Conservation (phyloP, 1,140 invertebrate genomes). For the Tribolium castaneum region DNA sequence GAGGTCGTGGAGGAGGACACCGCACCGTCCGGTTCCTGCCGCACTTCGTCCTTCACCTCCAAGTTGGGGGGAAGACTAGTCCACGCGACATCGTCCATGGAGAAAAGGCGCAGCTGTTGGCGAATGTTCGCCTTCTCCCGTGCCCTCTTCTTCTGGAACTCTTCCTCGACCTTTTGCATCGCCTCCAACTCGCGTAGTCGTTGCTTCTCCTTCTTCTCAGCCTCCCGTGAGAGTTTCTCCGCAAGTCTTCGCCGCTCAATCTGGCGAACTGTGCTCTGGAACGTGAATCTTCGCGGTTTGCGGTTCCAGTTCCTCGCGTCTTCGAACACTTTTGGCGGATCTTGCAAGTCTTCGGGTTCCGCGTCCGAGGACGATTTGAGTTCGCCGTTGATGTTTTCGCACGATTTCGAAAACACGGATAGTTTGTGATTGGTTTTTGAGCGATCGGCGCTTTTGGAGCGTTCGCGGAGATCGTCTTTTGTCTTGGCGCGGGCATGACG, state of each 20-base stretch:
- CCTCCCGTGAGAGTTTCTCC: constrained; percentile 79
- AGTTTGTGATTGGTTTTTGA: constrained; percentile 36
- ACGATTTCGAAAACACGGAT: constrained; percentile 62
- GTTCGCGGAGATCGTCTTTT: constrained; percentile 18
- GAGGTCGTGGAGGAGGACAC: constrained; percentile 62
- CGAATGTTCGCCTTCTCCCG: constrained; percentile 80
- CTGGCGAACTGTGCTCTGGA: constrained; percentile 83
- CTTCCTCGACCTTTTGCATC: constrained; percentile 71
- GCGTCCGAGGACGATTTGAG: constrained; percentile 24
- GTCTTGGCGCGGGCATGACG: background rate
- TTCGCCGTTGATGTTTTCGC: constrained; percentile 62
- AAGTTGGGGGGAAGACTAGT: constrained; percentile 57
- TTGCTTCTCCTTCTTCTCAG: constrained; percentile 80
- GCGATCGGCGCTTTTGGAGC: constrained; percentile 27
- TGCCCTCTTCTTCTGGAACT: constrained; percentile 62
- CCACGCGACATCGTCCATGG: constrained; percentile 67
- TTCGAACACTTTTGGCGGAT: constrained; percentile 51
- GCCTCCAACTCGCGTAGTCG: constrained; percentile 79
- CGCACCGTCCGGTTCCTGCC: constrained; percentile 74
- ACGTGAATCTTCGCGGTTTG: constrained; percentile 77
- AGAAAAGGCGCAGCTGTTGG: constrained; percentile 77
- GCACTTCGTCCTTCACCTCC: constrained; percentile 52
- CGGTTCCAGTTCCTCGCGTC: constrained; percentile 47
- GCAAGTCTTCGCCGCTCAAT: constrained; percentile 79
- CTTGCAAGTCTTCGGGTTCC: constrained; percentile 59